Conservation (phyloP, 2,888 invertebrate species). For the Torymus tubicola region DNA sequence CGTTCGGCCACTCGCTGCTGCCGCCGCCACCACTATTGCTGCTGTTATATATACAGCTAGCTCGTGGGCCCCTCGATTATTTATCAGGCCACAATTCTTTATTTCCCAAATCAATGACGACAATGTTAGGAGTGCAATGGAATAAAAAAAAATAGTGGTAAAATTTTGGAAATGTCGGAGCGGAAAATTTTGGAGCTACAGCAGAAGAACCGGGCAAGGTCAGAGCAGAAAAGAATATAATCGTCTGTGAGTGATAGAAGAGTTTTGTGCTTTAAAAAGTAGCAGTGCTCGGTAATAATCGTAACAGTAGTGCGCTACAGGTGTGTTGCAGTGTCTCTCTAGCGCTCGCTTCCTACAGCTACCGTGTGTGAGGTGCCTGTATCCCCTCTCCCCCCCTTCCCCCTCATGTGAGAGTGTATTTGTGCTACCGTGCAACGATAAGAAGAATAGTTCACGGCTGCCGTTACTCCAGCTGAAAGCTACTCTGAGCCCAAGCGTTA, state of each 20-base stretch:
- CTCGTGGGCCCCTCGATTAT: too few relatives aligned
- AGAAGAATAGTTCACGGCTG: neutral
- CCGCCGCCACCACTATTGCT: neutral
- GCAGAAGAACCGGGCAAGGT: too few relatives aligned
- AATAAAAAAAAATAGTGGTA: too few relatives aligned
- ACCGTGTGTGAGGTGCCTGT: slow-evolving; percentile 1
- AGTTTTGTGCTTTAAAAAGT: too few relatives aligned
- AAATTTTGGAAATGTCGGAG: too few relatives aligned
- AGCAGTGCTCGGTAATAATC: neutral
- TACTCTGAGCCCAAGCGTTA: neutral
- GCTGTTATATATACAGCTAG: too few relatives aligned
- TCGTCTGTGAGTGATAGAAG: too few relatives aligned
- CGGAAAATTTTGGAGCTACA: too few relatives aligned
- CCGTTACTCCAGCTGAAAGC: neutral
- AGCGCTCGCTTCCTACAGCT: neutral
- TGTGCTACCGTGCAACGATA: slow-evolving; percentile 77
- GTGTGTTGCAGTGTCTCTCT: neutral
- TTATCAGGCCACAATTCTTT: too few relatives aligned
- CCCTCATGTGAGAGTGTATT: slow-evolving; percentile 80
- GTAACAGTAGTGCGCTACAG: neutral
- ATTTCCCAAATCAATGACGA: too few relatives aligned
- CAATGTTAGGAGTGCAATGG: too few relatives aligned
- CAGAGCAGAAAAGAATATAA: too few relatives aligned
- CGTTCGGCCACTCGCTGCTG: slow-evolving; percentile 56
- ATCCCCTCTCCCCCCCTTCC: slow-evolving; percentile 67